Evolutionary conservation across 2,113 vertebrate genomes (phyloP), one percentile per base, ranked within the genome.

Genomic region (Anas platyrhynchos): DNA sequence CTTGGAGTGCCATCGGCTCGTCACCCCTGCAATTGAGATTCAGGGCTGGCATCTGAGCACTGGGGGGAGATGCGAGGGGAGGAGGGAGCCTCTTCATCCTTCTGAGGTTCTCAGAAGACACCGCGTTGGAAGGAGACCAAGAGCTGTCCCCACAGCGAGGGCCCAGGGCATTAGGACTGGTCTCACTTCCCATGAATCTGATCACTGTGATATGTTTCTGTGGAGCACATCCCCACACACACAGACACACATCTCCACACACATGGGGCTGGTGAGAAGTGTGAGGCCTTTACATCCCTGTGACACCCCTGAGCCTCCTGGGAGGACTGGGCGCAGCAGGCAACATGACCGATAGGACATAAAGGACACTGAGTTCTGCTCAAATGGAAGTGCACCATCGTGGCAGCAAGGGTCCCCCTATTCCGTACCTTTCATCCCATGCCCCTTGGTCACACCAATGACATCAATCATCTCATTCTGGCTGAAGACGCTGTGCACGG

Each of bases 1-100:
- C 96, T 98, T 98, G 75, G 98, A 97, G 52, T 97, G 98, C 98
- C 98, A 98, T 17, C 98, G 98, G 67, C 98, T 98, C 0, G 98
- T 98, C 67, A 98, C 98, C 52, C 98, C 98, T 98, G 94, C 3
- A 73, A 79, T 23, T 1, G 48, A 73, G 36, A 27, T 13, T 61
- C 52, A 38, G 56, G 61, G 59, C 41, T 48, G 29, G 2, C 6
- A 34, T n/a, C 55, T n/a, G 22, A 41, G n/a, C 6, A 21, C 68
- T 72, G 54, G 25, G 48, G 15, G n/a, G 34, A n/a, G 34, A 38
- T 27, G 67, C 25, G 8, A 27, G 36, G 22, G 34, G 16, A 56
- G 16, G 65, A 61, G 43, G 48, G 5, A 41, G 31, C 21, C 61
- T 83, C 66, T 5, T 16, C 10, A 0, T 15, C 61, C 56, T 66